Evolutionary conservation across 2,888 invertebrate genomes (phyloP).

Genomic region (Drosophila tripunctata): DNA sequence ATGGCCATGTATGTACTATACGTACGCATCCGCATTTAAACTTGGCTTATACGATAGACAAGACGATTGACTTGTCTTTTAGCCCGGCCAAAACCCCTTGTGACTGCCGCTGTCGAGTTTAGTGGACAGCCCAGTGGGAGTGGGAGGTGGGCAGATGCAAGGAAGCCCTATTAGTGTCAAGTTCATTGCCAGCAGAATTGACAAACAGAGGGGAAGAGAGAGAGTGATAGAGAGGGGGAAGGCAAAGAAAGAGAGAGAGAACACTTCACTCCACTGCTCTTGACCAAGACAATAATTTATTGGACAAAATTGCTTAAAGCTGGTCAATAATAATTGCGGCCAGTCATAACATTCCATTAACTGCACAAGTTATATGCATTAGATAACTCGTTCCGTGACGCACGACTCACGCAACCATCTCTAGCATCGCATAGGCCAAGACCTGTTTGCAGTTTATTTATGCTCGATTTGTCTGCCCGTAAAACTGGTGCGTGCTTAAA

Average conservation of each 20-base stretch:
- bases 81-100: conserved; percentile 13
- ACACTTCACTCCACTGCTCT: conserved; percentile 13
- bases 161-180: conserved; percentile 83
- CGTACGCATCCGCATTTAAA: conserved; percentile 43
- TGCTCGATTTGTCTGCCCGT: conserved; percentile 13
- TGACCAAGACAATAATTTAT: conserved; percentile 31
- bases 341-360: conserved; percentile 32
- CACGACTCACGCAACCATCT: conserved; percentile 2
- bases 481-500: conserved; percentile 12
- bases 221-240: background rate
- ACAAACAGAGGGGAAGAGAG: conserved; percentile 37
- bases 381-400: background rate
- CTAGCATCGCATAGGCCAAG: background rate
- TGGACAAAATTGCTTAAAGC: conserved; percentile 19
- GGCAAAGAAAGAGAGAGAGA: background rate
- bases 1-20: conserved; percentile 24
- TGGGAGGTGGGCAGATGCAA: conserved; percentile 12
- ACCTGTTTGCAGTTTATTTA: conserved; percentile 23
- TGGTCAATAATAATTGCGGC: conserved; percentile 17
- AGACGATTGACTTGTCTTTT: conserved; percentile 40
- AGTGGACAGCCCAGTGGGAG: conserved; percentile 26
- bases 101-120: conserved; percentile 4
- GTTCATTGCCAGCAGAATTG: conserved; percentile 82
- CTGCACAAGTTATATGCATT: conserved; percentile 26
- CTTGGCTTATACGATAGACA: conserved; percentile 35